Percentiles rank a stretch among this genome's conserved stretches.
Conservation (phyloP, 2,888 invertebrate species). For the Machimus rusticus region DNA sequence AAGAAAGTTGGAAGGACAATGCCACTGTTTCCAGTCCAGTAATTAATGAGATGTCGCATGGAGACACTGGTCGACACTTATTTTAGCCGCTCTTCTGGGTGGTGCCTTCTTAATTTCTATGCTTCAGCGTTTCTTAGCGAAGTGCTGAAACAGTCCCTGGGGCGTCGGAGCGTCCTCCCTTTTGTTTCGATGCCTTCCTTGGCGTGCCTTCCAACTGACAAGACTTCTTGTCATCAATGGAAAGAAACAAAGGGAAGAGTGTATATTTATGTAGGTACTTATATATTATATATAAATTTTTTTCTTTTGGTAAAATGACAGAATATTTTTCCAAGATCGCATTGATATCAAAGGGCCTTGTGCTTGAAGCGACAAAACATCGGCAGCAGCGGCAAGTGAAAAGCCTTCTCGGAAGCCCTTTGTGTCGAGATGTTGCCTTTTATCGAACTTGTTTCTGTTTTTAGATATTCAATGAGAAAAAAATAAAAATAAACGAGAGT, state of each 20-base stretch:
- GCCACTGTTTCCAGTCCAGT: background rate
- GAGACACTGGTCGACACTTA: background rate
- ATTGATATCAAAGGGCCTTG: slow-evolving; percentile 20
- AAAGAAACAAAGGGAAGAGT: slow-evolving; percentile 22
- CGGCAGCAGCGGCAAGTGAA: background rate
- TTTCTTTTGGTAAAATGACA: slow-evolving; percentile 18
- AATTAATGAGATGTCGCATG: slow-evolving; percentile 12
- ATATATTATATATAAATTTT: background rate
- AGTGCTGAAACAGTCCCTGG: background rate
- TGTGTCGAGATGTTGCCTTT: background rate
- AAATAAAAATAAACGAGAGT: background rate
- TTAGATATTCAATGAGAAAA: background rate
- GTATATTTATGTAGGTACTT: background rate
- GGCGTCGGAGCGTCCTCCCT: background rate
- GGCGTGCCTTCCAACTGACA: slow-evolving; percentile 5
- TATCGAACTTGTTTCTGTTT: background rate
- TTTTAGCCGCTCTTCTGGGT: background rate
- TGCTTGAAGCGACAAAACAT: background rate
- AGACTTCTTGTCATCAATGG: slow-evolving; percentile 29
- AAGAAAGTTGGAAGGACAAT: slow-evolving; percentile 12
- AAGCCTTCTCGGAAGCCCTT: background rate
- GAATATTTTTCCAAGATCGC: slow-evolving; percentile 6
- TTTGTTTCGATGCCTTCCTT: background rate
- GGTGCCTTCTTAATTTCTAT: background rate
- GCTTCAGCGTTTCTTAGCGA: slow-evolving; percentile 19